Percentiles rank a stretch among this genome's conserved stretches.
Conservation (phyloP, 2,888 invertebrate genomes). For the Prosopocoilus inquinatus region DNA sequence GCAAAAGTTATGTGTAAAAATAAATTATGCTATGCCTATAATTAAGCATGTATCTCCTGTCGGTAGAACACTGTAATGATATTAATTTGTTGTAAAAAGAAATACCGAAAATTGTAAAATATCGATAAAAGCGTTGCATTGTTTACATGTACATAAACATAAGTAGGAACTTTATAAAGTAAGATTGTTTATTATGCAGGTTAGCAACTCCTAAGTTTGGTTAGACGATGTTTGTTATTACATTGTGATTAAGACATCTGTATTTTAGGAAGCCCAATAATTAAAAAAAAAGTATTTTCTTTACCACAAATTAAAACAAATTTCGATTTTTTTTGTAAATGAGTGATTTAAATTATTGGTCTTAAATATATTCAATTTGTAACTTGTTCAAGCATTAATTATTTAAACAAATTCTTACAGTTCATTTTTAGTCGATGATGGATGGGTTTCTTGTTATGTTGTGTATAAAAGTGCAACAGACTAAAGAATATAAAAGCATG, state of each 20-base stretch:
- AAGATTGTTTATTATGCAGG: not conserved
- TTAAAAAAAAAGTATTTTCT: not conserved
- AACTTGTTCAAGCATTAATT: too few species aligned
- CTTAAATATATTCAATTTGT: not conserved
- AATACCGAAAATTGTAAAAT: not conserved
- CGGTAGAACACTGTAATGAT: not conserved
- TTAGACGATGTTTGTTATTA: not conserved
- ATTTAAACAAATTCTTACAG: too few species aligned
- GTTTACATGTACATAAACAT: conserved; percentile 3
- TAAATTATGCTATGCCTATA: too few species aligned
- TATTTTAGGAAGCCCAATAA: not conserved
- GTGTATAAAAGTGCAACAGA: too few species aligned
- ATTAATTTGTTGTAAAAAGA: conserved; percentile 1
- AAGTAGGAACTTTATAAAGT: not conserved
- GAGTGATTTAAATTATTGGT: conserved; percentile 1
- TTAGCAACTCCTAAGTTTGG: not conserved
- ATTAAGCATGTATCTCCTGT: too few species aligned
- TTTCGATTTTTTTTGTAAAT: not conserved
- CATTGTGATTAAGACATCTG: too few species aligned
- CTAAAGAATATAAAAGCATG: too few species aligned
- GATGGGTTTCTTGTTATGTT: too few species aligned
- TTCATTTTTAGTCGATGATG: too few species aligned
- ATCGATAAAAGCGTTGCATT: not conserved
- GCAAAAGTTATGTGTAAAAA: too few species aligned
- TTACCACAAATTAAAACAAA: not conserved